These are phyloP conservation scores for Trachelus stipa DNA, from an alignment of 2,888 invertebrate species.

Conservation along the genomic window DNA sequence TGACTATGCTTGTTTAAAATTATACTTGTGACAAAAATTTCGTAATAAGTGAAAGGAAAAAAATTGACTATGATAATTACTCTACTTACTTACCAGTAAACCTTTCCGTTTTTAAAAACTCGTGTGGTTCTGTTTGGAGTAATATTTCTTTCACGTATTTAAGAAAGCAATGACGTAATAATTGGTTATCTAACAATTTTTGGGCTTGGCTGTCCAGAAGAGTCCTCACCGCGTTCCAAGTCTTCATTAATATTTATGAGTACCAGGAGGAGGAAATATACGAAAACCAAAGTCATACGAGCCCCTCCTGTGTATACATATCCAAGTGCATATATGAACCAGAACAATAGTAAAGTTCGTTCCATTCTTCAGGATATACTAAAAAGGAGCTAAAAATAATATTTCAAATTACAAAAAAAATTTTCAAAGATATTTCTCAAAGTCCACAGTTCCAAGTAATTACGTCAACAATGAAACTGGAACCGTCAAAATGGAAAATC, in stretches of 20 bases:
- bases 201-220: constrained; percentile 17
- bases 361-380: not conserved
- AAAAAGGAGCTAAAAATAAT: not conserved
- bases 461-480: no score
- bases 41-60: no score
- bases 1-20: no score
- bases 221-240: not conserved
- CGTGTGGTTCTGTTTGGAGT: not conserved
- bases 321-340: not conserved
- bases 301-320: not conserved
- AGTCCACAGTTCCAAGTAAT: no score
- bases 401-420: not conserved
- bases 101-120: not conserved
- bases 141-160: not conserved
- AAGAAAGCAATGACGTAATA: constrained; percentile 3
- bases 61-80: no score
- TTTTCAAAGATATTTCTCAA: not conserved
- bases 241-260: constrained; percentile 19
- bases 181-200: constrained; percentile 9
- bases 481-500: no score
- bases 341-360: not conserved
- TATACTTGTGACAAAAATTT: no score
- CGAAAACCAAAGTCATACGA: not conserved
- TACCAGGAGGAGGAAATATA: not conserved
- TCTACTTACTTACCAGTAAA: not conserved